A percentile compares a stretch with the other conserved stretches of the same genome.
phyloP scores from a whole-genome alignment of 2,888 invertebrate genomes.

The Lamellibrachia satsuma region DNA sequence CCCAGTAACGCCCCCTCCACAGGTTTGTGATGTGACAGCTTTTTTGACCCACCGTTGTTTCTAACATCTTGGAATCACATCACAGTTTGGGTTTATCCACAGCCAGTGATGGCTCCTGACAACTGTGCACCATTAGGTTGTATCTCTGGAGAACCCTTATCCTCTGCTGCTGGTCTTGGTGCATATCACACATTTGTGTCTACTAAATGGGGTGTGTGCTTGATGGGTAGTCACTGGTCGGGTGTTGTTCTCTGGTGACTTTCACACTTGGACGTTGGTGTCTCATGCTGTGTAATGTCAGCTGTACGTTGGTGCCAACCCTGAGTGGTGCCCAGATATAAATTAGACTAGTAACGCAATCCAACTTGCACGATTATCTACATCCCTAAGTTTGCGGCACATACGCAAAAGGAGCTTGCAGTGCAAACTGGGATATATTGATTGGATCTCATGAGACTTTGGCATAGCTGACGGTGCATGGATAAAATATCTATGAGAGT shows the following conservation, averaged over 20 bases:
- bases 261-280: background rate
- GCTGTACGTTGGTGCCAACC: no score
- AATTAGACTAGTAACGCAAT: no score
- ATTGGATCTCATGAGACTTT: no score
- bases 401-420: no score
- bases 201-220: background rate
- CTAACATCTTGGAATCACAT: background rate
- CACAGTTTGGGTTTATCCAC: background rate
- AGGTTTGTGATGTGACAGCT: background rate
- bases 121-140: background rate
- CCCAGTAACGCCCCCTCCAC: background rate
- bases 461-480: no score
- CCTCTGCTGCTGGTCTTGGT: background rate
- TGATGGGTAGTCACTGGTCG: background rate
- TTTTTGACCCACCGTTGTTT: background rate
- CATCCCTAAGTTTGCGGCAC: no score
- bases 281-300: background rate
- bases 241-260: background rate
- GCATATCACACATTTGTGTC: background rate
- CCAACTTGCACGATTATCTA: no score
- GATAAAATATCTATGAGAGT: no score
- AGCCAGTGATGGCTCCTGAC: background rate
- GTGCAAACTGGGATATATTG: no score
- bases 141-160: background rate
- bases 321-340: no score